Evolutionary conservation across 2,888 invertebrate species (phyloP), one percentile per base, ranked within the genome.

Genomic region (Pyrrhia umbra): DNA sequence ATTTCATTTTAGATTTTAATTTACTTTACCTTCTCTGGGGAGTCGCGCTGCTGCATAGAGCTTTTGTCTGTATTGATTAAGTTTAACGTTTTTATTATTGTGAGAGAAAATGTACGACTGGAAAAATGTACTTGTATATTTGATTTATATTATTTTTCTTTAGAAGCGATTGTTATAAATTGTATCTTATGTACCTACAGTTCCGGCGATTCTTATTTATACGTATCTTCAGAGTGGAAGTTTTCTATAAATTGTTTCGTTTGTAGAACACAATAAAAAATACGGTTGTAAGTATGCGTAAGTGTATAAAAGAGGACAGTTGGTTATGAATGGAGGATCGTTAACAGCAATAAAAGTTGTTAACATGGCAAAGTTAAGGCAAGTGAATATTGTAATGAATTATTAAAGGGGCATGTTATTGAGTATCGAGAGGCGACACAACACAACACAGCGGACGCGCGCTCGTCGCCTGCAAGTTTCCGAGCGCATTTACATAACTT

Each of bases 1-100:
- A 82, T 85, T 86, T 83, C 81, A 81, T 85, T 88, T 85, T 79
- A 82, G 82, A 84, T 81, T 84, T 86, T 88, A 87, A 89, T 89
- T 88, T 88, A 84, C 79, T 79, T 79, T 72, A 55, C 47, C 37
- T 52, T 80, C 83, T 75, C 80, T 65, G 20, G 82, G 76, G 85
- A 78, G 57, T 65, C 47, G 63, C 70, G 72, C 60, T 77, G 75
- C 77, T 68, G 63, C 67, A 69, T 62, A 46, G 50, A 68, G 51
- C 57, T 74, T 67, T 57, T 66, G 64, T 64, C 59, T 60, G 58
- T 62, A 69, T 67, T 63, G 57, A 74, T 77, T 72, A 69, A 74
- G 65, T 77, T 62, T 58, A 43, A 60, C 57, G 30, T 70, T 72
- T 72, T 70, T 65, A 64, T 52, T 64, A 57, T 54, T 42, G 51